These are phyloP conservation scores for Tragelaphus buxtoni DNA, from an alignment of 2,113 vertebrate species.

Conservation along the genomic window DNA sequence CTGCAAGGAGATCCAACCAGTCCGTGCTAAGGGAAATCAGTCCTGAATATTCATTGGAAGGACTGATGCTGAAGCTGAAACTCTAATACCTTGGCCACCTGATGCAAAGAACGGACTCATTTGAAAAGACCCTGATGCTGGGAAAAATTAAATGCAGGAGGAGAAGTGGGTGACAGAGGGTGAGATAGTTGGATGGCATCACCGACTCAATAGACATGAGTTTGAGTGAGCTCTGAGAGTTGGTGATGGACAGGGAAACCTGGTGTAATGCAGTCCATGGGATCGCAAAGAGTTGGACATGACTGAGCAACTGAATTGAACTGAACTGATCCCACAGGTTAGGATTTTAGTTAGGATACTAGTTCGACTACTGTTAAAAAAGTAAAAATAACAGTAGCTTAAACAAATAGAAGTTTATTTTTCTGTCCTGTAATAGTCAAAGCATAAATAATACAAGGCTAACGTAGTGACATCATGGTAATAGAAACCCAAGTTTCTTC, in stretches of 20 bases:
- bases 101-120: background rate
- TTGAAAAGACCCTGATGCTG: background rate
- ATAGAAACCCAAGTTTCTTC: background rate
- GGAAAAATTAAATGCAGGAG: background rate
- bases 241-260: background rate
- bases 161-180: background rate
- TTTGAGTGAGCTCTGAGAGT: background rate
- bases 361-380: background rate
- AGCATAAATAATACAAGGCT: background rate
- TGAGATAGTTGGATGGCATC: background rate
- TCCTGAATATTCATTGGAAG: background rate
- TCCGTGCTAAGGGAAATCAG: background rate
- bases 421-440: background rate
- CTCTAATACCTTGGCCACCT: background rate
- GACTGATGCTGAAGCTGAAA: background rate
- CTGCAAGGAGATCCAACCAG: background rate
- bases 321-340: background rate
- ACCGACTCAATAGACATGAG: background rate
- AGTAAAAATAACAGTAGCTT: background rate
- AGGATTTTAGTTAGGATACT: background rate
- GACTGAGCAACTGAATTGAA: background rate
- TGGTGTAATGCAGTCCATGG: background rate
- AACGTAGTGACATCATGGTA: background rate
- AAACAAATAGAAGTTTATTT: slow-evolving; percentile 8
- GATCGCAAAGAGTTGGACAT: background rate